These are phyloP conservation scores for Microcebus griseorufus DNA, from an alignment of 2,113 vertebrate species.

Conservation along the genomic window DNA sequence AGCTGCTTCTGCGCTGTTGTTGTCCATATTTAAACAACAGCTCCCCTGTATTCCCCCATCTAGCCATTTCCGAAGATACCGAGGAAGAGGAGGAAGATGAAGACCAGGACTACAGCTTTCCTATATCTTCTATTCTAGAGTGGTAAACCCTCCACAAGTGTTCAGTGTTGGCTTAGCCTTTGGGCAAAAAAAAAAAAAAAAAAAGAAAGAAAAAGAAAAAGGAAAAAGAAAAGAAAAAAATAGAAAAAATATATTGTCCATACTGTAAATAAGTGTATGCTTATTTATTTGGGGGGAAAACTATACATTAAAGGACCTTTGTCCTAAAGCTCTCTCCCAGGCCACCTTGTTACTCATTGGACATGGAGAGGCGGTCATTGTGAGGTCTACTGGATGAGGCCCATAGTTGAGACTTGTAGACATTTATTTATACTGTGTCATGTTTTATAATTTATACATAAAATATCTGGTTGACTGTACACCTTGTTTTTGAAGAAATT, in stretches of 20 bases:
- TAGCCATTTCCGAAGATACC: conserved; percentile 99
- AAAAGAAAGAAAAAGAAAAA: background rate
- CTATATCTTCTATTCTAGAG: conserved; percentile 98
- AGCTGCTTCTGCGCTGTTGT: conserved; percentile 97
- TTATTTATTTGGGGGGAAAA: conserved; percentile 99
- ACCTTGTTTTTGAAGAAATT: conserved; percentile 99
- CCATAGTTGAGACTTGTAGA: conserved; percentile 98
- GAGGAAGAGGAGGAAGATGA: conserved; percentile 97
- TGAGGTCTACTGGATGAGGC: conserved; percentile 81
- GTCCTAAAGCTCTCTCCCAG: conserved; percentile 74
- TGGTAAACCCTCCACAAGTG: conserved; percentile 93
- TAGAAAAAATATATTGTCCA: conserved; percentile 89
- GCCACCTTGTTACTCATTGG: conserved; percentile 66
- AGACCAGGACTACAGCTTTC: conserved; percentile 99
- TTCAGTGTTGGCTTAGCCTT: conserved; percentile 90
- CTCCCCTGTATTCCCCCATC: conserved; percentile 99
- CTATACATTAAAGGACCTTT: conserved; percentile 90
- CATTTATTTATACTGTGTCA: conserved; percentile 99
- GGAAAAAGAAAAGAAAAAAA: background rate
- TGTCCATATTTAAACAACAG: conserved; percentile 98
- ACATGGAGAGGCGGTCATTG: conserved; percentile 67
- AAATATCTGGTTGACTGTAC: conserved; percentile 98
- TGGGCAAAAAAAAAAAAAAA: conserved; percentile 85
- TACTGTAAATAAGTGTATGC: conserved; percentile 99
- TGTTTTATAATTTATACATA: conserved; percentile 99